These are phyloP conservation scores for Osmoderma eremita DNA, from an alignment of 2,888 invertebrate species.

Conservation along the genomic window DNA sequence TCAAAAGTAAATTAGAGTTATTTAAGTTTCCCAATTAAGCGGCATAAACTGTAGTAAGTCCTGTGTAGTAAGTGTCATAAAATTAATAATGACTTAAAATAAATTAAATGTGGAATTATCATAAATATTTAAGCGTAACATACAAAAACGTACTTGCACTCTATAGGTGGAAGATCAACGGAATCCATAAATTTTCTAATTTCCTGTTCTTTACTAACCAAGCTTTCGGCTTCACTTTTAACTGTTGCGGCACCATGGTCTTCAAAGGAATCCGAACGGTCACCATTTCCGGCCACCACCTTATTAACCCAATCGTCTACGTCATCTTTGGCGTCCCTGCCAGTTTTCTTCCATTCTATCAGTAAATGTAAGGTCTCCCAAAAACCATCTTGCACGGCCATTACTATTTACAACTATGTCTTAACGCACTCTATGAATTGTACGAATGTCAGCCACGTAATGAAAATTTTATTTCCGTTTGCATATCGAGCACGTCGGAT, in stretches of 20 bases:
- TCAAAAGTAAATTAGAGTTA: too few species aligned
- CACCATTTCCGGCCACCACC: conserved; percentile 49
- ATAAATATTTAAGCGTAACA: not conserved
- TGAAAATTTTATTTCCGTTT: not conserved
- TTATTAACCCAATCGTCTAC: conserved; percentile 58
- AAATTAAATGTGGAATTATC: not conserved
- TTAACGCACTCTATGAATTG: too few species aligned
- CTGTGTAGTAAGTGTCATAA: too few species aligned
- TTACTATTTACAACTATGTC: not conserved
- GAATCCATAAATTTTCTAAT: conserved; percentile 50
- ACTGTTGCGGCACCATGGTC: conserved; percentile 37
- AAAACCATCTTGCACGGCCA: conserved; percentile 62
- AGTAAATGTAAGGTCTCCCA: conserved; percentile 74
- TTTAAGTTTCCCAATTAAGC: too few species aligned
- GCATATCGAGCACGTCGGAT: not conserved
- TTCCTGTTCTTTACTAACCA: conserved; percentile 45
- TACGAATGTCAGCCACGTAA: not conserved
- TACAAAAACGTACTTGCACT: conserved; percentile 56
- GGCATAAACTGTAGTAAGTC: too few species aligned
- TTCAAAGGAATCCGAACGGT: conserved; percentile 37
- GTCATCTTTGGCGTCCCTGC: conserved; percentile 61
- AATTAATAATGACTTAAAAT: too few species aligned
- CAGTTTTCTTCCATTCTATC: conserved; percentile 66
- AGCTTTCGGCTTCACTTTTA: conserved; percentile 23
- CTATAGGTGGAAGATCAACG: conserved; percentile 53